These are phyloP conservation scores for Orchesella flavescens DNA, from an alignment of 2,888 invertebrate genomes.

Conservation along the genomic window DNA sequence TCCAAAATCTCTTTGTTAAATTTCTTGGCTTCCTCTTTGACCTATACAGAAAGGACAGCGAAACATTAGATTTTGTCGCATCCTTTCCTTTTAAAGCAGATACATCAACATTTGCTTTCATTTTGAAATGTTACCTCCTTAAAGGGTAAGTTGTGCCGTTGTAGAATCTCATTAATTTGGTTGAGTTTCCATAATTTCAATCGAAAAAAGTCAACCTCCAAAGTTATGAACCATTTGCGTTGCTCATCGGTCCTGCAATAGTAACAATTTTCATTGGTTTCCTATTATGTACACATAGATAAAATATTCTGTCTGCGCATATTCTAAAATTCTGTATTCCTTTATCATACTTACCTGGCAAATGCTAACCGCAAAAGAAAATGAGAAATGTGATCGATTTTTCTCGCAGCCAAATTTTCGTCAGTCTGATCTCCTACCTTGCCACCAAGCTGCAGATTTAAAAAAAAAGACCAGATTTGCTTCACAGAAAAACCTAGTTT, in stretches of 20 bases:
- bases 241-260: constrained; percentile 81
- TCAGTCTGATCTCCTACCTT: background rate
- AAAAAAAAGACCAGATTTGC: no score
- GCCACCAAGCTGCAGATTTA: background rate
- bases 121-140: constrained; percentile 14
- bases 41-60: constrained; percentile 75
- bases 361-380: constrained; percentile 93
- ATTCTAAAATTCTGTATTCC: no score
- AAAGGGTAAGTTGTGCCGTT: constrained; percentile 78
- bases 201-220: constrained; percentile 92
- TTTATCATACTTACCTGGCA: constrained; percentile 80
- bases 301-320: no score
- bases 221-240: constrained; percentile 88
- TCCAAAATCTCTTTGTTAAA: constrained; percentile 79
- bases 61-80: no score
- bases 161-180: constrained; percentile 80
- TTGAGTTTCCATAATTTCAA: constrained; percentile 79
- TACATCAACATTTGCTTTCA: no score
- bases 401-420: constrained; percentile 38
- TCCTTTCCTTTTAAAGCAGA: no score
- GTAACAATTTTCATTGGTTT: no score
- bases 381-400: constrained; percentile 89
- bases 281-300: no score
- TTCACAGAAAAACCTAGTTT: background rate
- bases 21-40: constrained; percentile 81